These are phyloP conservation scores for Aphidoletes aphidimyza DNA, from an alignment of 2,888 invertebrate genomes.

Conservation along the genomic window DNA sequence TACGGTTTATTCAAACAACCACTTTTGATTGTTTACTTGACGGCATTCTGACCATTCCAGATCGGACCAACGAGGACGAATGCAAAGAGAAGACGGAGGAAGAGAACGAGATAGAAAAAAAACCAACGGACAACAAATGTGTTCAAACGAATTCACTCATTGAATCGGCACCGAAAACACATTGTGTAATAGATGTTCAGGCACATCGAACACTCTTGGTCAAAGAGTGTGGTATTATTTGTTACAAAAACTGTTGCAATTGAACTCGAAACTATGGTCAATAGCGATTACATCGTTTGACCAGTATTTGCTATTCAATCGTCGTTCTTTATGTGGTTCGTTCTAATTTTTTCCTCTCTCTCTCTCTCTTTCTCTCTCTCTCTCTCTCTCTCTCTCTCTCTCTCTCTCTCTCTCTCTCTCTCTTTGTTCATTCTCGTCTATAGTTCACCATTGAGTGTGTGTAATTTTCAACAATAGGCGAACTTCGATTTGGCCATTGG, in stretches of 20 bases:
- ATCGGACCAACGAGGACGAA: constrained; percentile 13
- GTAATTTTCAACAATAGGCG: neutral
- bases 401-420: neutral
- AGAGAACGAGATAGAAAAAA: neutral
- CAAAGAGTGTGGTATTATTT: too few species aligned
- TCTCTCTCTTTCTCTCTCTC: neutral
- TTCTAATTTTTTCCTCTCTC: neutral
- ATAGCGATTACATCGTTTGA: constrained; percentile 53
- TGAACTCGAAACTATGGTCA: constrained; percentile 52
- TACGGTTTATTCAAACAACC: constrained; percentile 36
- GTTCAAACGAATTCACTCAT: constrained; percentile 39
- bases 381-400: neutral
- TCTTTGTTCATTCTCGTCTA: neutral
- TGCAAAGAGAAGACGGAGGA: neutral
- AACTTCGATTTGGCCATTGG: constrained; percentile 29
- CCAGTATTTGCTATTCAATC: constrained; percentile 42
- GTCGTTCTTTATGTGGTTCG: constrained; percentile 26
- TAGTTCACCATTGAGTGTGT: neutral
- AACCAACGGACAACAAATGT: neutral
- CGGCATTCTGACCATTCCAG: neutral
- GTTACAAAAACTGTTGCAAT: constrained; percentile 52
- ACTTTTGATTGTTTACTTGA: constrained; percentile 52
- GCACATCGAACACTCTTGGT: too few species aligned
- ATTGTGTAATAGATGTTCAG: neutral
- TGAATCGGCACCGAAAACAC: neutral